A percentile compares a stretch with the other conserved stretches of the same genome.
phyloP scores from a whole-genome alignment of 2,888 invertebrate species.

The Schizaphis graminum region DNA sequence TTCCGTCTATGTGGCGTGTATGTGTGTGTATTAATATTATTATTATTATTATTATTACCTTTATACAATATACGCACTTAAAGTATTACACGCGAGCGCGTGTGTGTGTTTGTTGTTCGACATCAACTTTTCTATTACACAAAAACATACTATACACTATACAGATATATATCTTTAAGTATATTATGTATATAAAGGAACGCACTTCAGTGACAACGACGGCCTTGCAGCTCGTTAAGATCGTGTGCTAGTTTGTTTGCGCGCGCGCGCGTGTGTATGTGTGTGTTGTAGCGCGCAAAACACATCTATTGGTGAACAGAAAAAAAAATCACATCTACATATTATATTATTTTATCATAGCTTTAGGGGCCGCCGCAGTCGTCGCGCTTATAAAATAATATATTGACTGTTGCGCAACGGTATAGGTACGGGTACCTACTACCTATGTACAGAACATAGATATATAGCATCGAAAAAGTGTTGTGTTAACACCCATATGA shows the following conservation, averaged over 20 bases:
- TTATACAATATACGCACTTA: not conserved
- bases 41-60: slow-evolving; percentile 2
- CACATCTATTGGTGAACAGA: slow-evolving; percentile 25
- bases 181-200: not conserved
- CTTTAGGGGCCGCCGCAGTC: slow-evolving; percentile 14
- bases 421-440: not conserved
- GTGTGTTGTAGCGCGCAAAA: slow-evolving; percentile 11
- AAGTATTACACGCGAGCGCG: not conserved
- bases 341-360: not conserved
- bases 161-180: not conserved
- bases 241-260: slow-evolving; percentile 17
- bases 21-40: slow-evolving; percentile 43
- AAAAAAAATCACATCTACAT: not conserved
- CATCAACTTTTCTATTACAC: slow-evolving; percentile 47
- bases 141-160: not conserved
- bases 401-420: not conserved
- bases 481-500: not conserved
- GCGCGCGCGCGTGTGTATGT: not conserved
- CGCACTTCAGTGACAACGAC: slow-evolving; percentile 15
- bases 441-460: not conserved
- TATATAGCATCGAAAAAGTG: not conserved
- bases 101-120: slow-evolving; percentile 16
- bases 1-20: not conserved
- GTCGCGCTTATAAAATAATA: not conserved
- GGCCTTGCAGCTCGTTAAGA: slow-evolving; percentile 64